phyloP scores from a whole-genome alignment of 1,140 invertebrate genomes.

The Wasmannia auropunctata region DNA sequence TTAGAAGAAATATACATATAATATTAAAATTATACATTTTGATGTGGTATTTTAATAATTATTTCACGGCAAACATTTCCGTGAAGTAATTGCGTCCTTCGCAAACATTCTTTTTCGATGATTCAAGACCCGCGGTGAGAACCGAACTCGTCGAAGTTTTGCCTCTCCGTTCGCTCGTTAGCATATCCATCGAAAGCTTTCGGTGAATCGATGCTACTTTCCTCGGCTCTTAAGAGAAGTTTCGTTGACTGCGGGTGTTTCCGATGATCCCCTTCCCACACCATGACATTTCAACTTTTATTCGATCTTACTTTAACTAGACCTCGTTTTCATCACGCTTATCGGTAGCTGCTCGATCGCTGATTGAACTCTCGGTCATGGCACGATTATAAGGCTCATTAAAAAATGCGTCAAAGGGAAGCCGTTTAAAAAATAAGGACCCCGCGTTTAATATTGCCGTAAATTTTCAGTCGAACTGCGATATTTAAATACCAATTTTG shows the following conservation, averaged over 20 bases:
- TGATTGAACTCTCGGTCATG: background rate
- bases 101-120: conserved; percentile 47
- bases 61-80: conserved; percentile 28
- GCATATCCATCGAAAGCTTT: conserved; percentile 65
- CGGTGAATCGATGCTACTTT: conserved; percentile 41
- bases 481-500: background rate
- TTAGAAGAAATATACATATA: background rate
- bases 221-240: background rate
- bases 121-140: background rate
- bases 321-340: conserved; percentile 12
- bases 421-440: background rate
- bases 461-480: background rate
- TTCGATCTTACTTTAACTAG: background rate
- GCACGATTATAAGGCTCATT: conserved; percentile 1
- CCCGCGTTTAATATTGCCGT: background rate
- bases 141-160: conserved; percentile 26
- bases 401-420: background rate
- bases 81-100: conserved; percentile 38
- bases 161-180: conserved; percentile 45
- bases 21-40: background rate
- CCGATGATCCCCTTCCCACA: background rate
- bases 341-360: background rate
- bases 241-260: background rate
- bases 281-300: conserved; percentile 38
- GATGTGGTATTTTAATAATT: background rate